Base-by-base conservation (phyloP, 2,888 invertebrate genomes). In the Ophion slaviceki region DNA sequence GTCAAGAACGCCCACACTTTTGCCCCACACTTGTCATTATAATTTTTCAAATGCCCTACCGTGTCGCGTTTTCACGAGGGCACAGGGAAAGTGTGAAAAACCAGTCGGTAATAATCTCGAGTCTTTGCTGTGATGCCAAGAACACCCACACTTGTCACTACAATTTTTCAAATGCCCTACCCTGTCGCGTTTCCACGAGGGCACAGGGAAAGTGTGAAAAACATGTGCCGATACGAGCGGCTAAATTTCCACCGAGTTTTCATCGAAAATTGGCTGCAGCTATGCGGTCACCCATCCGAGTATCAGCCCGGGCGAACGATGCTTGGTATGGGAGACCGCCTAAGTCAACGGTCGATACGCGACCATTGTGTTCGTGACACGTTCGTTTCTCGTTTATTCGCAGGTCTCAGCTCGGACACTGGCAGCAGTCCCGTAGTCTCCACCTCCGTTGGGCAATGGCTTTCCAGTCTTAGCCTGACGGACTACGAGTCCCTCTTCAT, bases 401-500 rank as follows among this genome's bases (percentile, higher is more conserved):
- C 88, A 96, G 96, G 95, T 90, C 93, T 96, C 91, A 95, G 96
- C 94, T 94, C 96, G 77, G 95, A 95, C 91, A 88, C 89, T 53
- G 90, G 89, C 77, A 94, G 93, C 89, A 94, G 94, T 86, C 94
- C 94, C 67, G 92, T 95, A n/a, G 95, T 95, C 78, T 95, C 95
- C 59, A 96, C 96, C 28, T 95, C 95, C 87, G 95, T 98, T 17
- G 97, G 97, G 61, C 96, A 97, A 77, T 98, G 98, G 97, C 94
- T 99, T 81, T 96, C 97, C 10, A 96, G 96, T 77, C 95, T 98
- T 20, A 97, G 97, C 2, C 95, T 99, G 89, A 96, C 96, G 57
- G 97, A 99, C 92, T 97, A 98, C 92, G 97, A 98, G 91, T 96
- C 97, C n/a, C 94, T 97, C 74, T 97, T 99, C 89, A 94, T 97